phyloP scores from a whole-genome alignment of 2,113 vertebrate genomes.

The pig (Sus scrofa) region T2T-Sscrofa CM000814.6:103230001-103230500 shows the following conservation, averaged over 20 bases:
- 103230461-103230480: constrained; percentile 98
- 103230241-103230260: background rate
- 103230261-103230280: background rate
- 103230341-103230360: constrained; percentile 95
- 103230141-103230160: background rate
- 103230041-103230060: background rate
- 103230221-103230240: background rate
- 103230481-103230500: constrained; percentile 90
- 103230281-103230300: background rate
- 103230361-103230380: constrained; percentile 98
- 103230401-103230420: constrained; percentile 97
- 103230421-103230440: constrained; percentile 98
- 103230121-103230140: background rate
- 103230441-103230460: constrained; percentile 98
- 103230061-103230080: background rate
- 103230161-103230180: background rate
- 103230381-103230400: constrained; percentile 98
- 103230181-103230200: background rate
- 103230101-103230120: background rate
- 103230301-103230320: constrained; percentile 92
- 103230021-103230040: background rate
- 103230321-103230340: constrained; percentile 96
- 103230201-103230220: background rate
- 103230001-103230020: background rate
- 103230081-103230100: background rate